A percentile compares a stretch with the other conserved stretches of the same genome.
These are phyloP conservation scores for Diadegma fenestrale DNA, from an alignment of 2,888 invertebrate species.

Conservation along the genomic window DNA sequence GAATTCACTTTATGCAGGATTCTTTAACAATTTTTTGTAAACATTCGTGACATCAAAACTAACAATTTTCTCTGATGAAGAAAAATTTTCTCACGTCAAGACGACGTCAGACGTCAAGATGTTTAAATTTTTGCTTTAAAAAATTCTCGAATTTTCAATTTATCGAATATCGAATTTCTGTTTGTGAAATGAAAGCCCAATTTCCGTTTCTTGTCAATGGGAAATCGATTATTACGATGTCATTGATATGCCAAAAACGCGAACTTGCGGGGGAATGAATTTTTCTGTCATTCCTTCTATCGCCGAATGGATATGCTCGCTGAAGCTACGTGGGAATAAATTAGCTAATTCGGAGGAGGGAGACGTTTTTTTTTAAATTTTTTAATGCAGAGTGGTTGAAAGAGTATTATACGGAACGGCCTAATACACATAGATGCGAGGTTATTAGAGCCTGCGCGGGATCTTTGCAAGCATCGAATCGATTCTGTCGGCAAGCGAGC, in stretches of 20 bases:
- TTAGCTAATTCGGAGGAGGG: neutral
- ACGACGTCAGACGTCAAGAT: too few species aligned
- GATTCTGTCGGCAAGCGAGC: constrained; percentile 35
- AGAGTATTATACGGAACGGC: constrained; percentile 4
- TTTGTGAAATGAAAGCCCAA: neutral
- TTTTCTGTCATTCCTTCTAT: neutral
- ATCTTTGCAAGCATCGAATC: constrained; percentile 48
- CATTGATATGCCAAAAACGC: neutral
- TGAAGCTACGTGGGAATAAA: neutral
- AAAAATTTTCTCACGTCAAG: too few species aligned
- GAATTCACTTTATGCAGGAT: too few species aligned
- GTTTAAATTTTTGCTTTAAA: too few species aligned
- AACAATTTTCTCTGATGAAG: too few species aligned
- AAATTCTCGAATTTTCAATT: too few species aligned
- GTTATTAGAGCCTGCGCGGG: constrained; percentile 38
- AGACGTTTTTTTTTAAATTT: neutral
- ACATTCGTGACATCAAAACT: too few species aligned
- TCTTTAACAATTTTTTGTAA: too few species aligned
- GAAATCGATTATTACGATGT: neutral
- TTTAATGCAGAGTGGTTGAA: neutral
- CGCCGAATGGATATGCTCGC: neutral
- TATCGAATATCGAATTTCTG: too few species aligned
- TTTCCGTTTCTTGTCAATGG: neutral
- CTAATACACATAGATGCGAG: constrained; percentile 6
- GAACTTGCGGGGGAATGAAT: neutral